Evolutionary conservation across 2,888 invertebrate genomes (phyloP), one percentile per base, ranked within the genome.

Genomic region (Ashinkailepas kermadecensis): DNA sequence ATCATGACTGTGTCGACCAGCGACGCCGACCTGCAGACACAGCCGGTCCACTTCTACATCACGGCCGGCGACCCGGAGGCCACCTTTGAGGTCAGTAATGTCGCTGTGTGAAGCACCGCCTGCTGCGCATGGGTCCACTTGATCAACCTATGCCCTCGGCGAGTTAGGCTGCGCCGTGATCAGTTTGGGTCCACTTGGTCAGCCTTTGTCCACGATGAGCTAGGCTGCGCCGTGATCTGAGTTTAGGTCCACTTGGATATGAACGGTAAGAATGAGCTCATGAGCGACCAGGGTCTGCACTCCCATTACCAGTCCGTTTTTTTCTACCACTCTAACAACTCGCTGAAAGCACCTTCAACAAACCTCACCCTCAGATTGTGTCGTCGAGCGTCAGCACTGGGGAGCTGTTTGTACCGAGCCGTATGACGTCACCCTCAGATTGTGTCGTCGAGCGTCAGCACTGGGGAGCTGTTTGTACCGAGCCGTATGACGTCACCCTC

Each of bases 351-450:
- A 39, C 39, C 4, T 39, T n/a, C n/a, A n/a, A n/a, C n/a, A n/a
- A n/a, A 99, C 89, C 95, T 96, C 74, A 93, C 94, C 87, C 96
- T 93, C 88, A 93, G 94, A 57, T 74, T 15, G 39, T 74, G 15
- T 25, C 54, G 15, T 54, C 18, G 54, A 54, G 70, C 39, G 18
- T 7, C 54, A 54, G 15, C 54, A 54, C n/a, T 78, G 96, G 96
- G n/a, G 95, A 95, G 88, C 90, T 97, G 85, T 92, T 91, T 88
- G 92, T 94, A 83, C 92, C 94, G 85, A 93, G 94, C 86, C 86
- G n/a, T n/a, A n/a, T 54, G 98, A 99, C 89, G 95, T 96, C 74
- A 93, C 94, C 87, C 96, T 93, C 88, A 93, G 94, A 57, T 74
- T 15, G 39, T 74, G 15, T 25, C 54, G 15, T 54, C 18, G 54